Base-by-base conservation (phyloP, 2,888 invertebrate genomes). In the Octodonta nipae region DNA sequence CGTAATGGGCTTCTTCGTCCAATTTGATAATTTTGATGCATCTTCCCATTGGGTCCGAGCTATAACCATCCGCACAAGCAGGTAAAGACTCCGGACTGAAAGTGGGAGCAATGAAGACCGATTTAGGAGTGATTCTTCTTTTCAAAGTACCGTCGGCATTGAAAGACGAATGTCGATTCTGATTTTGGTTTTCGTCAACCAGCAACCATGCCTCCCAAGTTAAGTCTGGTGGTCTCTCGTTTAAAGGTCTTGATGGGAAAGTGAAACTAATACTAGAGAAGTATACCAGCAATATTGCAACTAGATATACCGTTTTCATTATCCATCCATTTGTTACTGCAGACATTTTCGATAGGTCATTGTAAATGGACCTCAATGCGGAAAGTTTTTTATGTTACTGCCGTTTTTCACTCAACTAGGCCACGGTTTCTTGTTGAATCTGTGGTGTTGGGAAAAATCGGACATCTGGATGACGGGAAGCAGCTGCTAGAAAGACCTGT, bases 61-160 rank as follows among this genome's bases (percentile, higher is more conserved):
- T 66, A 64, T 68, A 71, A 30, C 70, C 73, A 46, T 72, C 68
- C 3, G 69, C 55, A 63, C 79, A 60, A 49, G 77, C 63, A 6
- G 70, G 65, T 41, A 71, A 62, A 34, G 67, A 67, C 42, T 71
- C 70, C 2, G 71, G 67, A 40, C 68, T 70, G 41, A 70, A 67
- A 3, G 69, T 64, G 2, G 73, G 73, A 13, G 71, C 69, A 41
- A 80, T 74, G 56, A 81, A 81, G 22, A 81, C 71, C 5, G 77
- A 77, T 48, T 81, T 81, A 11, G 80, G 76, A 1, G 76, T 79
- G 47, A 81, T 79, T 32, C 77, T 63, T 32, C 78, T 64, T 1
- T 71, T 64, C 2, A 71, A 64, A 6, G 65, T 62, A 33, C 65
- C 65, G 11, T 64, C 68, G 32, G 64, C 63, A 36, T 66, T 65